These are phyloP conservation scores for Cerceris rybyensis DNA, from an alignment of 2,888 invertebrate genomes.

Conservation along the genomic window DNA sequence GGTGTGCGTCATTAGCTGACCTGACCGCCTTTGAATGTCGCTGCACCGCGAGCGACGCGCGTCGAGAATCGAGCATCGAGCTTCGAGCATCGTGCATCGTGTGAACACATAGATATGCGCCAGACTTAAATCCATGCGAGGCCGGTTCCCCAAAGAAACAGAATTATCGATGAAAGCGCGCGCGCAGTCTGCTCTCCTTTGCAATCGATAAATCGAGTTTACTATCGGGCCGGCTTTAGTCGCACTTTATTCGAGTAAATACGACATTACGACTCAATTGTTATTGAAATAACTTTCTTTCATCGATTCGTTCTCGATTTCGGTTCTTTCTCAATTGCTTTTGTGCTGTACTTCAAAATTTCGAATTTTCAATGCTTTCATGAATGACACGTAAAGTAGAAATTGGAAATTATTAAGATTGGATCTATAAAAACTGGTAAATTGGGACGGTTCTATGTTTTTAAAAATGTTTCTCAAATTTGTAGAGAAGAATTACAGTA, in stretches of 20 bases:
- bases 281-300: neutral
- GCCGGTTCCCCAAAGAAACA: slow-evolving; percentile 3
- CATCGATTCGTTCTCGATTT: neutral
- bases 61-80: no score
- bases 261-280: neutral
- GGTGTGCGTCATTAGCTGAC: slow-evolving; percentile 28
- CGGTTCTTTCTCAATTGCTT: neutral
- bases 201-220: slow-evolving; percentile 5
- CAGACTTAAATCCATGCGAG: neutral
- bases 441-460: no score
- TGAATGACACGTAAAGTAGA: no score
- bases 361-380: neutral
- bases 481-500: no score
- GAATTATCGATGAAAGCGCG: slow-evolving; percentile 8
- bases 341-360: neutral
- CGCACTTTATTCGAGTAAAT: neutral
- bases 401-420: no score
- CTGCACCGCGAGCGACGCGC: neutral
- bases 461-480: no score
- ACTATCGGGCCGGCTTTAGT: neutral
- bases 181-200: slow-evolving; percentile 2
- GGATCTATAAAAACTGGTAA: no score
- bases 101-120: slow-evolving; percentile 1
- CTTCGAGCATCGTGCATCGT: neutral
- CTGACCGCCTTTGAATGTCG: slow-evolving; percentile 15